Conservation (phyloP, 1,140 invertebrate species). For the Lordiphosa stackelbergi region DNA sequence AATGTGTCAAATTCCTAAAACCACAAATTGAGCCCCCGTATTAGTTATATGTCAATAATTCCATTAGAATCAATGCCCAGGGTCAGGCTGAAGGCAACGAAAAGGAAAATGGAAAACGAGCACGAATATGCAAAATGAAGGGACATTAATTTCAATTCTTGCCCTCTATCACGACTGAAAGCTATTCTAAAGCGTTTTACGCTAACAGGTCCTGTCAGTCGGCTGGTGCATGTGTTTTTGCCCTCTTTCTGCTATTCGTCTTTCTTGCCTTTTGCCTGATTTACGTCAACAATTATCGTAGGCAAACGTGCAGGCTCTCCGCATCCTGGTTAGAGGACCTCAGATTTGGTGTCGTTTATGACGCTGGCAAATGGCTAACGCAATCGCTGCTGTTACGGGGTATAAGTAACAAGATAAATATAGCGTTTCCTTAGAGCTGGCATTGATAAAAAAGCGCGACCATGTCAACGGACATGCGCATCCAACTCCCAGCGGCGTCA, state of each 20-base stretch:
- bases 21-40: constrained; percentile 7
- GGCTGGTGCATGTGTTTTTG: neutral
- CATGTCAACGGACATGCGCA: constrained; percentile 58
- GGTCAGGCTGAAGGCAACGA: neutral
- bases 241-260: constrained; percentile 3
- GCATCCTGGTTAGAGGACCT: neutral
- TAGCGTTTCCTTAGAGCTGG: constrained; percentile 37
- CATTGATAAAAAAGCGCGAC: constrained; percentile 62
- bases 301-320: constrained; percentile 33
- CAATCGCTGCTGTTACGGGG: constrained; percentile 2
- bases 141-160: constrained; percentile 48
- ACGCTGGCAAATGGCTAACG: constrained; percentile 15
- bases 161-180: constrained; percentile 2
- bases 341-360: constrained; percentile 26
- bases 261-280: constrained; percentile 47
- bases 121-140: constrained; percentile 8
- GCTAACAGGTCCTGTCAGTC: constrained; percentile 37
- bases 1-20: constrained; percentile 9
- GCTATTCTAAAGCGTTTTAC: constrained; percentile 18
- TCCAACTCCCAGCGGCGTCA: constrained; percentile 38
- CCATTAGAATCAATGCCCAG: constrained; percentile 42
- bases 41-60: constrained; percentile 36
- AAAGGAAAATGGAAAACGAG: constrained; percentile 3
- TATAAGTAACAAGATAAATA: constrained; percentile 63
- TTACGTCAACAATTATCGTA: constrained; percentile 64